phyloP scores from a whole-genome alignment of 2,797 vertebrate species.

The Acanthurus leucopareius region DNA sequence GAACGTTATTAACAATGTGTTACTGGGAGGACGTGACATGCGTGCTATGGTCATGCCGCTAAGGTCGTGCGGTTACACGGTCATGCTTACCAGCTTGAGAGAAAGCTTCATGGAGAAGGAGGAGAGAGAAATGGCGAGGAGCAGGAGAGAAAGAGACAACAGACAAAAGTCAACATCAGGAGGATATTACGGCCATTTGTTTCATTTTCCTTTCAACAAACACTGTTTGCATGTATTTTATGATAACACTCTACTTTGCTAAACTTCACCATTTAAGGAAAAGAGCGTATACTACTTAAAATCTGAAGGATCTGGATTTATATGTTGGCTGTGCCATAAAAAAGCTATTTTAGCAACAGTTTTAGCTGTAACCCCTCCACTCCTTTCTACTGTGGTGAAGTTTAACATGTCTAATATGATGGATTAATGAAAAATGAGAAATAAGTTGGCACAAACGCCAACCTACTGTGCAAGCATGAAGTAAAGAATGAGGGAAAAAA shows the following conservation, averaged over 20 bases:
- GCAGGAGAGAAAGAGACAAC: conserved; percentile 80
- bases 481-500: conserved; percentile 48
- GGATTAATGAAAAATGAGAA: conserved; percentile 65
- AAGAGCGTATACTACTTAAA: conserved; percentile 49
- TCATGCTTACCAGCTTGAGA: conserved; percentile 92
- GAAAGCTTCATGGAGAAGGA: conserved; percentile 86
- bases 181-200: conserved; percentile 53
- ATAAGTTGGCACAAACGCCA: conserved; percentile 51
- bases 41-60: conserved; percentile 83
- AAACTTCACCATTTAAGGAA: conserved; percentile 76
- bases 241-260: conserved; percentile 38
- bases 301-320: conserved; percentile 19
- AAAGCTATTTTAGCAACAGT: conserved; percentile 1
- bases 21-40: conserved; percentile 79
- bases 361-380: background rate
- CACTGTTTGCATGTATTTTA: conserved; percentile 23
- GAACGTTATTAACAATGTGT: conserved; percentile 73
- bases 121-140: conserved; percentile 73
- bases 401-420: conserved; percentile 66
- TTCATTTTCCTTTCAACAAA: conserved; percentile 49
- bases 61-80: conserved; percentile 72
- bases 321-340: background rate
- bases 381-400: conserved; percentile 75
- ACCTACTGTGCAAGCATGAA: conserved; percentile 60
- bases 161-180: conserved; percentile 86